Evolutionary conservation across 1,140 invertebrate genomes (phyloP), one percentile per base, ranked within the genome.

Genomic region (Hermetia illucens): DNA sequence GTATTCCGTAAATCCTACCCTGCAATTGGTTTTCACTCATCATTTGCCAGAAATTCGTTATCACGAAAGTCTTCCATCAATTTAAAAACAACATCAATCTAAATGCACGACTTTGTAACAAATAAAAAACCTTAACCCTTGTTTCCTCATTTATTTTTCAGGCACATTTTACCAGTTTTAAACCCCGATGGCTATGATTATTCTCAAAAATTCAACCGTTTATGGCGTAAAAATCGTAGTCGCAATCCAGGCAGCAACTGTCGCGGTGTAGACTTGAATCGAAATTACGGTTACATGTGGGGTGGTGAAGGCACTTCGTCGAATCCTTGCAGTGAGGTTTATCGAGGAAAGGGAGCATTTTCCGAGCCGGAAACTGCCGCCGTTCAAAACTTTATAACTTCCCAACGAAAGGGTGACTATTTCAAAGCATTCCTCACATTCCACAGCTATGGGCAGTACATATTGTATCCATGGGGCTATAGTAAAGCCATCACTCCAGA

Each of bases 101-200:
- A n/a, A n/a, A n/a, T n/a, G n/a, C n/a, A n/a, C n/a, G n/a, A n/a
- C n/a, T n/a, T n/a, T n/a, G n/a, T n/a, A n/a, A n/a, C n/a, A n/a
- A n/a, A n/a, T n/a, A n/a, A n/a, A n/a, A 5, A 5, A 36, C 16
- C 12, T 17, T 34, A 17, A 22, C 20, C 8, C 10, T 21, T 18
- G 15, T 6, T 35, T 36, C 17, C 22, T n/a, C 25, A 5, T 25
- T 40, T 42, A 37, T 33, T 44, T 43, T 46, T 19, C 34, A 66
- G 64, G 65, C 79, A 83, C 51, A 71, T 93, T 42, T 53, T 87
- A 15, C 83, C 85, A 1, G 70, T 87, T 9, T 69, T 74, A 18
- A 91, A 90, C 66, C 86, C 86, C 1, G 86, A 91, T 51, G 85
- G 85, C n/a, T 88, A 90, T 47, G 82, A 84, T 54, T 86, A 76